Conservation (phyloP, 2,888 invertebrate species). For the Tipula confusa region DNA sequence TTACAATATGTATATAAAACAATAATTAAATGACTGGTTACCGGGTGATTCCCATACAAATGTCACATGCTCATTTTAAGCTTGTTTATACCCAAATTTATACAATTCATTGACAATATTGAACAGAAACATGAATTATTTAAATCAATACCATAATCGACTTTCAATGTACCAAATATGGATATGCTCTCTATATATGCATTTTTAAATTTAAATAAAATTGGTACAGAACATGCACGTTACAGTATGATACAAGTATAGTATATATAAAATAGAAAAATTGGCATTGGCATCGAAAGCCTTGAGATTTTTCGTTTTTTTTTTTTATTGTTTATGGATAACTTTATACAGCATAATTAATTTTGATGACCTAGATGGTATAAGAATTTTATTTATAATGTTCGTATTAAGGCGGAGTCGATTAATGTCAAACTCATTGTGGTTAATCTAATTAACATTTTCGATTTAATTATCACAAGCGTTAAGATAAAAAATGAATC, state of each 20-base stretch:
- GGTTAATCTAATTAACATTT: too few relatives aligned
- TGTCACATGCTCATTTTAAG: not conserved
- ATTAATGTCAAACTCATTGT: too few relatives aligned
- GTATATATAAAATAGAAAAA: not conserved
- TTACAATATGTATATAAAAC: too few relatives aligned
- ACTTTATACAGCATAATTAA: not conserved
- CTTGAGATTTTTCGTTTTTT: not conserved
- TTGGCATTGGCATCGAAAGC: not conserved
- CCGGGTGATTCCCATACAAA: not conserved
- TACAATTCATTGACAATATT: not conserved
- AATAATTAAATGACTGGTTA: not conserved
- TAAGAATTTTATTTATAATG: not conserved
- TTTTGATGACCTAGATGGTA: not conserved
- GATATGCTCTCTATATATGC: not conserved
- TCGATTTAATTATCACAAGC: too few relatives aligned
- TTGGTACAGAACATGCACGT: not conserved
- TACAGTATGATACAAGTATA: not conserved
- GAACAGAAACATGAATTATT: not conserved
- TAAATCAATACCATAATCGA: constrained; percentile 20
- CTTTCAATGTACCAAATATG: constrained; percentile 3
- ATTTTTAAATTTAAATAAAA: constrained; percentile 5
- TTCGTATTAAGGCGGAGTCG: not conserved
- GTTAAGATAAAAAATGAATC: too few relatives aligned
- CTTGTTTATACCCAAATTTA: not conserved
- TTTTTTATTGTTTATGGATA: not conserved